These are phyloP conservation scores for Talpa occidentalis DNA, from an alignment of 2,113 vertebrate genomes.

Conservation along the genomic window DNA sequence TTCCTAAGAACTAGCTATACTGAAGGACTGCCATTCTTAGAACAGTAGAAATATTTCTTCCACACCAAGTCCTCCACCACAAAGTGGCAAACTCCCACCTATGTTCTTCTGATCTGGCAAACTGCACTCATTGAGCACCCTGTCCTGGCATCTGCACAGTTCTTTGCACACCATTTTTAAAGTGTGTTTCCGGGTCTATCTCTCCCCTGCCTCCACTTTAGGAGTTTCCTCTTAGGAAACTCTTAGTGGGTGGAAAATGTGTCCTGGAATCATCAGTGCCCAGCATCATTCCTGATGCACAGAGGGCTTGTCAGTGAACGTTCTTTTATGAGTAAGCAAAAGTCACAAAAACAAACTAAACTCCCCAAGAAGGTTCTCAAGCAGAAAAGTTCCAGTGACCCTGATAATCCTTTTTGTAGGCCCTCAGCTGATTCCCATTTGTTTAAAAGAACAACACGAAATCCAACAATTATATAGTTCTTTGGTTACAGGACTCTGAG, in stretches of 20 bases:
- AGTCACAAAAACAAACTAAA: conserved; percentile 22
- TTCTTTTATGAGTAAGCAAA: conserved; percentile 43
- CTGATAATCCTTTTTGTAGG: not conserved
- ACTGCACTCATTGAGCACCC: not conserved
- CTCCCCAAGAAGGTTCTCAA: not conserved
- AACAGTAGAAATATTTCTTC: conserved; percentile 22
- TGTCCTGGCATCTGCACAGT: not conserved
- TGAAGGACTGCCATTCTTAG: not conserved
- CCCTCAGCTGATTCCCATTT: conserved; percentile 85
- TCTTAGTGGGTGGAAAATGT: not conserved
- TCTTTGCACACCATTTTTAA: not conserved
- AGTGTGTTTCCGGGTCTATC: not conserved
- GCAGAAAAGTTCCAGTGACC: conserved; percentile 42
- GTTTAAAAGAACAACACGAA: conserved; percentile 88
- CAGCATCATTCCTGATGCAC: not conserved
- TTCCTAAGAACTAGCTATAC: not conserved
- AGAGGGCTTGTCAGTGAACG: not conserved
- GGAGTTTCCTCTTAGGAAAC: not conserved
- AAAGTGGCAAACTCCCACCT: conserved; percentile 16
- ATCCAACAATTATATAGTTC: conserved; percentile 56
- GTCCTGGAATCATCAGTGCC: not conserved
- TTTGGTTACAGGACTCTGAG: conserved; percentile 81
- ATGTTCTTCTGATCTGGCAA: not conserved
- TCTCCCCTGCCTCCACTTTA: not conserved
- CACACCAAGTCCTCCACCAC: not conserved